phyloP scores from a whole-genome alignment of 2,797 vertebrate genomes.

The Lycodopsis pacificus region DNA sequence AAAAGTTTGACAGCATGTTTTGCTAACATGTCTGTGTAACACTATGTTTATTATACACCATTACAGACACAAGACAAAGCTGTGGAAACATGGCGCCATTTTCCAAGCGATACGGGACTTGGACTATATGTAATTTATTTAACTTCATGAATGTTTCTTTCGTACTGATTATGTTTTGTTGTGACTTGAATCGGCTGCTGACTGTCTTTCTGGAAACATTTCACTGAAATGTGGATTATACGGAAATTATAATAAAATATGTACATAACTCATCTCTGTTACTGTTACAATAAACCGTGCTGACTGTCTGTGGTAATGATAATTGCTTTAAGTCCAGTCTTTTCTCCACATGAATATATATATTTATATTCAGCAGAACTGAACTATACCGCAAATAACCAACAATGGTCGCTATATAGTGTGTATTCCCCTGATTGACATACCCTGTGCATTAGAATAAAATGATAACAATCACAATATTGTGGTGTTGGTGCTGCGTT shows the following conservation, averaged over 20 bases:
- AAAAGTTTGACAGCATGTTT: not conserved
- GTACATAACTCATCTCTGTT: slow-evolving; percentile 3
- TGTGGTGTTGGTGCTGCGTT: not conserved
- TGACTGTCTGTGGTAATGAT: not conserved
- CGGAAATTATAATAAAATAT: not conserved
- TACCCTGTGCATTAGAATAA: not conserved
- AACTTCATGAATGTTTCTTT: not conserved
- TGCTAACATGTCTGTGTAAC: not conserved
- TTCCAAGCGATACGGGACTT: not conserved
- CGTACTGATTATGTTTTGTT: not conserved
- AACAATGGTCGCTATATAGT: not conserved
- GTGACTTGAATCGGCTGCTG: slow-evolving; percentile 7
- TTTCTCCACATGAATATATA: not conserved
- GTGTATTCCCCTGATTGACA: not conserved
- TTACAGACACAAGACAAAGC: not conserved
- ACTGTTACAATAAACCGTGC: not conserved
- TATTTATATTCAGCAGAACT: not conserved
- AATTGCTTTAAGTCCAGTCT: not conserved
- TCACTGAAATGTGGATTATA: slow-evolving; percentile 9
- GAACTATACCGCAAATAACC: not conserved
- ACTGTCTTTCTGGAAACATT: not conserved
- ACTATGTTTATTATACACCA: not conserved
- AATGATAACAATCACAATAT: not conserved
- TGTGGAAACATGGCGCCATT: not conserved
- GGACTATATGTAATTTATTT: not conserved